phyloP scores from a whole-genome alignment of 2,888 invertebrate genomes.

The Cyclophora albipunctata region DNA sequence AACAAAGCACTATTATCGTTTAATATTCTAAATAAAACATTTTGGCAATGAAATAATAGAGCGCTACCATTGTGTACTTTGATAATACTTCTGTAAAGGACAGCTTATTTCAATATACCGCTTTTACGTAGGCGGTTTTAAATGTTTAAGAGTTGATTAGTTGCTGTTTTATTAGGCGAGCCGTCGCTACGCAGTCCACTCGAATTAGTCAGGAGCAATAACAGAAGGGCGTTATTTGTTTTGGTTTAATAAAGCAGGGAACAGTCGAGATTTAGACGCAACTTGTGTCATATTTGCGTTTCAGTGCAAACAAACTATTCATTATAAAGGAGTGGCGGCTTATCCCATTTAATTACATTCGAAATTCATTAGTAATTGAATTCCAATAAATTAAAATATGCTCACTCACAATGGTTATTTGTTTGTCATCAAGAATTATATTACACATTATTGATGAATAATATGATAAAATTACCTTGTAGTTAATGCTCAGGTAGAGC shows the following conservation, averaged over 20 bases:
- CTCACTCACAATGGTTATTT: too few species aligned
- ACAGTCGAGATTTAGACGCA: conserved; percentile 15
- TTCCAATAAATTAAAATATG: too few species aligned
- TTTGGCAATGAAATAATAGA: conserved; percentile 8
- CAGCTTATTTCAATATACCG: conserved; percentile 15
- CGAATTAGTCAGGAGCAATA: conserved; percentile 5
- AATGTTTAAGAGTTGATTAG: conserved; percentile 24
- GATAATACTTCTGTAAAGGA: background rate
- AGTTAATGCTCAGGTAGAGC: too few species aligned
- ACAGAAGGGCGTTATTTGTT: conserved; percentile 23
- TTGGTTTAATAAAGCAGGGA: conserved; percentile 33
- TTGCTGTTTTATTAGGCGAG: too few species aligned
- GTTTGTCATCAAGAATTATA: too few species aligned
- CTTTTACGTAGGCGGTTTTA: conserved; percentile 11
- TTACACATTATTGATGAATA: too few species aligned
- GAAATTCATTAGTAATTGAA: too few species aligned
- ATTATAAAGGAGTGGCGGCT: too few species aligned
- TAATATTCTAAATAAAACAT: conserved; percentile 36
- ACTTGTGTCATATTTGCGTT: conserved; percentile 20
- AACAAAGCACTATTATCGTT: conserved; percentile 43
- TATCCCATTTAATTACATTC: too few species aligned
- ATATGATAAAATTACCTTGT: too few species aligned
- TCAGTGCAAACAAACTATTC: conserved; percentile 11
- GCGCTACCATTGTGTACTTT: background rate
- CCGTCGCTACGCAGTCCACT: conserved; percentile 6